Conservation (phyloP, 2,113 vertebrate species). For the Toxotes chatareus region DNA sequence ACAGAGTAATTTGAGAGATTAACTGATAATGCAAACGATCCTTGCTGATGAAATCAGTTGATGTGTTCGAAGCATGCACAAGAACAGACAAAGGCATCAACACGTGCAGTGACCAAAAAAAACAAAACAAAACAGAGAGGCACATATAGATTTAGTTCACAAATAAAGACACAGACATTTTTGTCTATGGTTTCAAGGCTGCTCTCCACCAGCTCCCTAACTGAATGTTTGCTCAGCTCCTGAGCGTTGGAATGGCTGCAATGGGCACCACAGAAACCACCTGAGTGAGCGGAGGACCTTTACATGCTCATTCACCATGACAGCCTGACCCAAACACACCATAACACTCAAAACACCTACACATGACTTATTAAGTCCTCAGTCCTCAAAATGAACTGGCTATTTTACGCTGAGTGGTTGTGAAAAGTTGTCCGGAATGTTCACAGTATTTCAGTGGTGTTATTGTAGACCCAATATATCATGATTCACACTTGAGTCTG, state of each 20-base stretch:
- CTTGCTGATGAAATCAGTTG: not conserved
- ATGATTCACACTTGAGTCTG: not conserved
- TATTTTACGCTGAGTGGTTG: not conserved
- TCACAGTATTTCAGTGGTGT: not conserved
- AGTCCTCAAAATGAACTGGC: not conserved
- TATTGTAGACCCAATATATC: not conserved
- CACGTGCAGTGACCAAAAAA: too few relatives aligned
- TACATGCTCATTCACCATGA: conserved; percentile 74
- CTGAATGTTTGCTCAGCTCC: conserved; percentile 72
- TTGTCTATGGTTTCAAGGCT: conserved; percentile 13
- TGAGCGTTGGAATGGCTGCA: conserved; percentile 70
- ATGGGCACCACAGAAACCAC: conserved; percentile 76
- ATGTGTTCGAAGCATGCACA: not conserved
- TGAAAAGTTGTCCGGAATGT: not conserved
- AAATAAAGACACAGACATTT: not conserved
- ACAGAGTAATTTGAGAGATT: not conserved
- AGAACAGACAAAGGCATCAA: not conserved
- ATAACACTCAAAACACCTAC: conserved; percentile 62
- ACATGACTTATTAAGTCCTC: not conserved
- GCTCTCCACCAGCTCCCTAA: conserved; percentile 22
- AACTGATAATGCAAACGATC: not conserved
- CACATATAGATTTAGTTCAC: conserved; percentile 3
- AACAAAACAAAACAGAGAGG: not conserved
- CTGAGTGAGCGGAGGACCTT: conserved; percentile 73
- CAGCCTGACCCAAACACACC: conserved; percentile 79